These are phyloP conservation scores for Tor tambroides DNA, from an alignment of 2,113 vertebrate genomes.

Conservation along the genomic window DNA sequence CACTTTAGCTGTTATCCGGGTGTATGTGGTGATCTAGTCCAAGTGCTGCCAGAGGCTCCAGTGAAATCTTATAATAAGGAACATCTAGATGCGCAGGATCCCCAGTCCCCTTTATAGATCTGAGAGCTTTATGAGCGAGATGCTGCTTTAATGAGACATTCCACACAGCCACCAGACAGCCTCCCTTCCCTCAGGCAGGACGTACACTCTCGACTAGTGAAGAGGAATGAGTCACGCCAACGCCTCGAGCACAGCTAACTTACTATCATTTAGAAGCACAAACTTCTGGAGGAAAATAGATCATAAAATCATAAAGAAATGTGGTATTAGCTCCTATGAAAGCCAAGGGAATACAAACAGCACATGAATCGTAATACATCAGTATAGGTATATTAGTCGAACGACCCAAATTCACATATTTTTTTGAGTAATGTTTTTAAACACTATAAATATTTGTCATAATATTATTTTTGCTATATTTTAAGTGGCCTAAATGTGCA, in stretches of 20 bases:
- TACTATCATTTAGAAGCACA: not conserved
- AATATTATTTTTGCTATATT: not conserved
- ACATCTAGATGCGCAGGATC: not conserved
- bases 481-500: not conserved
- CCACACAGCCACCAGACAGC: not conserved
- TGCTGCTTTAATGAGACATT: constrained; percentile 33
- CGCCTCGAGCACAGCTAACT: not conserved
- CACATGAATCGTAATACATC: not conserved
- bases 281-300: not conserved
- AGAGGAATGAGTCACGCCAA: not conserved
- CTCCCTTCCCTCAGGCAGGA: not conserved
- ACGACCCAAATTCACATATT: not conserved
- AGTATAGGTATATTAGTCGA: not conserved
- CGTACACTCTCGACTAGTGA: not conserved
- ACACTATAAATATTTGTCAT: not conserved
- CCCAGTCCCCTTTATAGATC: not conserved
- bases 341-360: not conserved
- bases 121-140: constrained; percentile 18
- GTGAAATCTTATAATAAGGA: constrained; percentile 9
- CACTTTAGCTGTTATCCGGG: not conserved
- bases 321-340: not conserved
- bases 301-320: not conserved
- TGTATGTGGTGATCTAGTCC: not conserved
- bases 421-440: not conserved
- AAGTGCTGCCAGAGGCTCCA: not conserved